phyloP scores from a whole-genome alignment of 1,140 invertebrate genomes.

The Papilio polytes region DNA sequence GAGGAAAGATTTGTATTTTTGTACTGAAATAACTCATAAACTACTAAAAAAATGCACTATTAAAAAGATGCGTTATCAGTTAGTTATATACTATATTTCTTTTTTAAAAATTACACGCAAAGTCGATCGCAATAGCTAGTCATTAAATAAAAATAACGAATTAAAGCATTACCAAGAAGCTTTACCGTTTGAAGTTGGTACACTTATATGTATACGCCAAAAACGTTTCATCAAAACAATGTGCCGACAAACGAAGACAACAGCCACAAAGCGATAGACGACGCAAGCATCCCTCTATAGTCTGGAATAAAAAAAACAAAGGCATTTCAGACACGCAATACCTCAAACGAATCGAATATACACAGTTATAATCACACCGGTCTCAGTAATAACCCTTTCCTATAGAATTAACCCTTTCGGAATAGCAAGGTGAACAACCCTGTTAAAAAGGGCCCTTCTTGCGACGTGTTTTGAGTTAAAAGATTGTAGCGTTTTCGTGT shows the following conservation, averaged over 20 bases:
- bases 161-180: background rate
- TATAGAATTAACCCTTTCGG: conserved; percentile 79
- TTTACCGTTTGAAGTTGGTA: background rate
- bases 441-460: conserved; percentile 71
- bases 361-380: conserved; percentile 59
- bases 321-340: conserved; percentile 64
- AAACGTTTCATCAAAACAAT: conserved; percentile 46
- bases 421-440: conserved; percentile 79
- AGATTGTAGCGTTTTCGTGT: conserved; percentile 45
- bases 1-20: too few relatives aligned
- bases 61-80: too few relatives aligned
- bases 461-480: conserved; percentile 41
- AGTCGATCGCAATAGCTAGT: too few relatives aligned
- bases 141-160: too few relatives aligned
- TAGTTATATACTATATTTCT: too few relatives aligned
- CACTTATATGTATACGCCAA: conserved; percentile 4
- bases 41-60: too few relatives aligned
- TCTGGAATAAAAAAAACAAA: conserved; percentile 62
- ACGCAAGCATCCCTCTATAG: conserved; percentile 52
- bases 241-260: conserved; percentile 26
- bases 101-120: too few relatives aligned
- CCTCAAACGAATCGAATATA: conserved; percentile 67
- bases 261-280: conserved; percentile 49
- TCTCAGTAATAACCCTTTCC: conserved; percentile 65
- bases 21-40: too few relatives aligned